phyloP scores from a whole-genome alignment of 2,113 vertebrate genomes.

The Peromyscus californicus region DNA sequence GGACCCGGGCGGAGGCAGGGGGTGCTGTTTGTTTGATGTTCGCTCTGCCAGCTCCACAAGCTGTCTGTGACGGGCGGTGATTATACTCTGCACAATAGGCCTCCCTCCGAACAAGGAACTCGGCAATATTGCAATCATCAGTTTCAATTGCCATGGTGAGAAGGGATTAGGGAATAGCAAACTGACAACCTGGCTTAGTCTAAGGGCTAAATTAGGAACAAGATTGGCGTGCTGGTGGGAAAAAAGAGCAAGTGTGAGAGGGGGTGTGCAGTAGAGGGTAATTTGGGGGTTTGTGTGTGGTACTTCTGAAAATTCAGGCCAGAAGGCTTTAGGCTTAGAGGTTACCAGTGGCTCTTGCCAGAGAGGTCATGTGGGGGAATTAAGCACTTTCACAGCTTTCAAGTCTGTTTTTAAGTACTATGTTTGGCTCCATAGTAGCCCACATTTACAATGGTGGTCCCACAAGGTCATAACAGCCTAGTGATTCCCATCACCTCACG shows the following conservation, averaged over 20 bases:
- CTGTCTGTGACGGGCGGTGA: neutral
- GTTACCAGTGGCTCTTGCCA: conserved; percentile 49
- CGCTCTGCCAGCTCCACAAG: neutral
- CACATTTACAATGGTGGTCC: neutral
- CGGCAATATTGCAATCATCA: conserved; percentile 74
- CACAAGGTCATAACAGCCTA: neutral
- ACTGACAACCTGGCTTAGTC: conserved; percentile 78
- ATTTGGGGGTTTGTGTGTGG: neutral
- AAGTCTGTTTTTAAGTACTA: conserved; percentile 19
- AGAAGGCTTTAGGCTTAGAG: conserved; percentile 38
- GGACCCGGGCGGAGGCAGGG: neutral
- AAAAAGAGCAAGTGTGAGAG: neutral
- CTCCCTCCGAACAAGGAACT: conserved; percentile 48
- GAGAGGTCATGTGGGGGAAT: conserved; percentile 8
- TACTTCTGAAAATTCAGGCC: neutral
- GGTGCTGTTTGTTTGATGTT: neutral
- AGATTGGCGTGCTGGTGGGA: conserved; percentile 63
- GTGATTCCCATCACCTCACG: neutral
- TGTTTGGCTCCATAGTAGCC: neutral
- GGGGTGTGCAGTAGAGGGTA: conserved; percentile 28
- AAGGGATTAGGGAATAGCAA: conserved; percentile 78
- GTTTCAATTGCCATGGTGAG: conserved; percentile 75
- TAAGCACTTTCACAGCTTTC: neutral
- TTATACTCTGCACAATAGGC: conserved; percentile 55
- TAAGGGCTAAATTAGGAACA: conserved; percentile 80